A percentile compares a stretch with the other conserved stretches of the same genome.
These are phyloP conservation scores for Lycodopsis pacificus DNA, from an alignment of 2,797 vertebrate species.

Conservation along the genomic window DNA sequence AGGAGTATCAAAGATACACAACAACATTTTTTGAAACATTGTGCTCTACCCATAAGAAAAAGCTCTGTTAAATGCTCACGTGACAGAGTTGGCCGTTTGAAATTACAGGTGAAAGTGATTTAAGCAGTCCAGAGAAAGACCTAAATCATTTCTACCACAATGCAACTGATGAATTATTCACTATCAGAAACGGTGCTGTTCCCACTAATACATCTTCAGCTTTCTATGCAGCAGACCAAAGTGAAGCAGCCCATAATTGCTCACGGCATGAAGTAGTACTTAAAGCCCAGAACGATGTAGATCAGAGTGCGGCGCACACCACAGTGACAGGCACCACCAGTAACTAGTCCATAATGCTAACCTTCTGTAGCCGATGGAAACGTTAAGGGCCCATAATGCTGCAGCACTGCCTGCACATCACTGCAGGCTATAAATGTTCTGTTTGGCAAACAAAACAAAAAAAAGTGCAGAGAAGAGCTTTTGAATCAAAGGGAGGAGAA, in stretches of 20 bases:
- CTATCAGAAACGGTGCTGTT: constrained; percentile 67
- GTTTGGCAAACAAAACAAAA: constrained; percentile 8
- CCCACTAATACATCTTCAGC: constrained; percentile 68
- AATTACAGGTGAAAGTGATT: constrained; percentile 64
- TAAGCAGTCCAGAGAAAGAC: constrained; percentile 45
- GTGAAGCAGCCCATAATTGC: constrained; percentile 72
- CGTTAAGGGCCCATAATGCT: constrained; percentile 52
- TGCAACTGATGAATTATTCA: constrained; percentile 82
- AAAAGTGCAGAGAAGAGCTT: constrained; percentile 51
- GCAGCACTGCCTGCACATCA: constrained; percentile 45
- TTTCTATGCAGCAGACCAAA: constrained; percentile 47
- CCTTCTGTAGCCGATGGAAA: constrained; percentile 61
- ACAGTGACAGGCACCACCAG: constrained; percentile 76
- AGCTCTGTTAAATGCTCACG: constrained; percentile 7
- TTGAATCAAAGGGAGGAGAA: constrained; percentile 60
- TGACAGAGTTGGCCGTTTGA: constrained; percentile 14
- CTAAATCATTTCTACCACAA: constrained; percentile 71
- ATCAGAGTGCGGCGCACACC: constrained; percentile 75
- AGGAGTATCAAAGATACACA: neutral
- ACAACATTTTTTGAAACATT: neutral
- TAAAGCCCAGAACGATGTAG: constrained; percentile 77
- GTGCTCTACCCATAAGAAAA: neutral
- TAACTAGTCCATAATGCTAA: constrained; percentile 72
- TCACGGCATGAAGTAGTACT: constrained; percentile 71
- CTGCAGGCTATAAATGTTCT: constrained; percentile 49